These are phyloP conservation scores for Actinia tenebrosa DNA, from an alignment of 64 coral and sea anemone genomes.

Conservation along the genomic window DNA sequence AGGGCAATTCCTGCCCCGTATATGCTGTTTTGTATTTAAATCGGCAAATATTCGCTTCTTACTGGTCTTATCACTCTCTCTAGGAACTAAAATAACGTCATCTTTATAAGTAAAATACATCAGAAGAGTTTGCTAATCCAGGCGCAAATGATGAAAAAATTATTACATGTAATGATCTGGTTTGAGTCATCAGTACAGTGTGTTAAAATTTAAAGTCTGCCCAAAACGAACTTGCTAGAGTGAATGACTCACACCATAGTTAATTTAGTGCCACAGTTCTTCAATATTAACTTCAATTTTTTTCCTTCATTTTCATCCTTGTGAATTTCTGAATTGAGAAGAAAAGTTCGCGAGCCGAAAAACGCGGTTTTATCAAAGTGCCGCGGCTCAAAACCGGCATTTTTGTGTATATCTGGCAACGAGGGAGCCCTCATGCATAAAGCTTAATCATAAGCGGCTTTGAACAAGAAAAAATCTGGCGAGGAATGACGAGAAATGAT, in stretches of 20 bases:
- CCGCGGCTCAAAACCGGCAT: neutral
- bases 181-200: too few relatives aligned
- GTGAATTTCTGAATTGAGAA: neutral
- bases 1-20: too few relatives aligned
- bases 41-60: too few relatives aligned
- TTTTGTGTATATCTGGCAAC: too few relatives aligned
- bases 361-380: neutral
- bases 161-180: too few relatives aligned
- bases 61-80: too few relatives aligned
- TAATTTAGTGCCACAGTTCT: neutral
- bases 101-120: too few relatives aligned
- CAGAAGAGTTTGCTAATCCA: too few relatives aligned
- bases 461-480: neutral
- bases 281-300: neutral
- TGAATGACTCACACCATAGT: neutral
- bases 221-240: neutral
- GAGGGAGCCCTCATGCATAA: neutral
- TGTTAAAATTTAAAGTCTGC: neutral
- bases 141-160: neutral
- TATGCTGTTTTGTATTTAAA: too few relatives aligned
- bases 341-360: neutral
- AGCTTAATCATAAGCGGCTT: conserved; percentile 3
- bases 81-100: too few relatives aligned
- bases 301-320: neutral
- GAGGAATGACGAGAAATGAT: neutral